Percentiles rank a stretch among this genome's conserved stretches.
Conservation (phyloP, 2,797 vertebrate species). For the Telmatherina bonti region DNA sequence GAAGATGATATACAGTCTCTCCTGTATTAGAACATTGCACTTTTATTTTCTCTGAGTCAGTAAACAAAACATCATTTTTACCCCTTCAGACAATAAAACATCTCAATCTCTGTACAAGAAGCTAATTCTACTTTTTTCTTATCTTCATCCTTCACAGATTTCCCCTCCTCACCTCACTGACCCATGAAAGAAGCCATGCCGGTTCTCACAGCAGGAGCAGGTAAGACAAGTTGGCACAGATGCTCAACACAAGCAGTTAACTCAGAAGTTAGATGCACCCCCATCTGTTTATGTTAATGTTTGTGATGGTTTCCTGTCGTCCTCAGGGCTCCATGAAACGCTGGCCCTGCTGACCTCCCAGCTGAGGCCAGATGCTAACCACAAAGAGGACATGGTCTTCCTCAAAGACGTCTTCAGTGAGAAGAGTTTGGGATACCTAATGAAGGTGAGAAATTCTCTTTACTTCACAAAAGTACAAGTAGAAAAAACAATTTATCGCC, state of each 20-base stretch:
- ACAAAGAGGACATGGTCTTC: slow-evolving; percentile 96
- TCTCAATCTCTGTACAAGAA: neutral
- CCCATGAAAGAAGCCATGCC: slow-evolving; percentile 91
- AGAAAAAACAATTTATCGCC: too few relatives aligned
- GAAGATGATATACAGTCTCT: slow-evolving; percentile 35
- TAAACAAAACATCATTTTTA: neutral
- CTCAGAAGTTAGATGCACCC: slow-evolving; percentile 11
- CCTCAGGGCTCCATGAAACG: slow-evolving; percentile 92
- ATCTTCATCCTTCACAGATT: slow-evolving; percentile 42
- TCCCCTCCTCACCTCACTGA: slow-evolving; percentile 66
- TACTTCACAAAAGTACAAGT: neutral
- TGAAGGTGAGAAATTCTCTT: slow-evolving; percentile 86
- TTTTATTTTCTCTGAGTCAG: neutral
- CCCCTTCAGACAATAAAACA: neutral
- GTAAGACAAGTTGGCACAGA: slow-evolving; percentile 74
- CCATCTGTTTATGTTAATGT: slow-evolving; percentile 50
- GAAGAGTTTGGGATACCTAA: slow-evolving; percentile 91
- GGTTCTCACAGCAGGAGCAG: slow-evolving; percentile 92
- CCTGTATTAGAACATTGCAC: slow-evolving; percentile 10
- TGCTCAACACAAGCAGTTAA: slow-evolving; percentile 18
- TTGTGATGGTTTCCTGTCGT: neutral
- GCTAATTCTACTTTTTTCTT: slow-evolving; percentile 3
- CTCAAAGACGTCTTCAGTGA: slow-evolving; percentile 95
- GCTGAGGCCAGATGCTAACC: slow-evolving; percentile 93
- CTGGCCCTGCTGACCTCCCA: slow-evolving; percentile 95